Conservation (phyloP, 2,113 vertebrate genomes). For the Osmerus eperlanus region DNA sequence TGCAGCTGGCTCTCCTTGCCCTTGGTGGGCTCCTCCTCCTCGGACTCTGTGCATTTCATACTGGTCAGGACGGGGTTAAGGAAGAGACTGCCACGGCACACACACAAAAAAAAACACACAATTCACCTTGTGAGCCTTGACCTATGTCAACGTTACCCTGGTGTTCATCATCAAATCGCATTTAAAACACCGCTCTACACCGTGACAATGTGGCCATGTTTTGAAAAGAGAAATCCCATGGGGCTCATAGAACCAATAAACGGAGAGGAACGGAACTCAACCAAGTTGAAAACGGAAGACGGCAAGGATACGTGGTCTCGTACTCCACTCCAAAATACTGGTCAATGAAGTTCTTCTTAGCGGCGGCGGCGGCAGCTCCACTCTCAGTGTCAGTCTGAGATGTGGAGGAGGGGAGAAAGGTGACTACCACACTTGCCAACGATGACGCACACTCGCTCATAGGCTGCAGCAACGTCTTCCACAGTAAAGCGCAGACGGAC, state of each 20-base stretch:
- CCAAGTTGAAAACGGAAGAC: not conserved
- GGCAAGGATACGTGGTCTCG: constrained; percentile 94
- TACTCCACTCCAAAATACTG: constrained; percentile 97
- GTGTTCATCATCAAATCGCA: too few relatives aligned
- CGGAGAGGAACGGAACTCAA: too few relatives aligned
- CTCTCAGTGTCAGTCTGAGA: constrained; percentile 63
- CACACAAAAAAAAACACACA: not conserved
- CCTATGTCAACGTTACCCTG: too few relatives aligned
- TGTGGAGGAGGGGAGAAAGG: not conserved
- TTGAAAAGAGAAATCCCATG: not conserved
- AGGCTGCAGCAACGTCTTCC: not conserved
- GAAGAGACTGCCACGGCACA: constrained; percentile 3
- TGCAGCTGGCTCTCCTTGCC: constrained; percentile 95
- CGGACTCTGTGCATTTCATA: constrained; percentile 98
- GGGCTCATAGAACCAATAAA: not conserved
- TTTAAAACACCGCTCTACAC: not conserved
- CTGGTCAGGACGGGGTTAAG: constrained; percentile 73
- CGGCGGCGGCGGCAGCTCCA: constrained; percentile 69
- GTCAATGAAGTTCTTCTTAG: constrained; percentile 97
- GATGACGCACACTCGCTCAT: not conserved
- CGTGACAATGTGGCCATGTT: not conserved
- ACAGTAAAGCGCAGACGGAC: not conserved
- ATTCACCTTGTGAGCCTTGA: too few relatives aligned
- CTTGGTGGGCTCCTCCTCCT: constrained; percentile 93
- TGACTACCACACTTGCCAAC: not conserved